Conservation (phyloP, 1,140 invertebrate genomes). For the Cepaea nemoralis region DNA sequence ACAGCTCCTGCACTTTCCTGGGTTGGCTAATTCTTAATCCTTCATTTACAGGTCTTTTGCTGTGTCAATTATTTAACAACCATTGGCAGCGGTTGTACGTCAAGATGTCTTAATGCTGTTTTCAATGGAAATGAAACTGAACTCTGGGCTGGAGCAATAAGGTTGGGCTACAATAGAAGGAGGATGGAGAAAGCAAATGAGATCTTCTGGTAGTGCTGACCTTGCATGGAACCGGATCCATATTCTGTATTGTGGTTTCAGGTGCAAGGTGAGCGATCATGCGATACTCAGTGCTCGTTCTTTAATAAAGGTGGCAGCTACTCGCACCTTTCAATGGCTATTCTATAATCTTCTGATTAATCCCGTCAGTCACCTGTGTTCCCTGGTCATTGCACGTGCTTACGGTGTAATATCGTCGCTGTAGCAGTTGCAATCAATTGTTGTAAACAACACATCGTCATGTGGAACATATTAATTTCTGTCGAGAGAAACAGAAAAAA, state of each 20-base stretch:
- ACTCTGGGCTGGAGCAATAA: not conserved
- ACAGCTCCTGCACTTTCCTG: not conserved
- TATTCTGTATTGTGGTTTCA: slow-evolving; percentile 9
- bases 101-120: not conserved
- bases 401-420: too few species aligned
- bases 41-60: not conserved
- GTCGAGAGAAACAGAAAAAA: too few species aligned
- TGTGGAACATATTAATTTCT: too few species aligned
- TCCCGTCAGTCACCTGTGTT: too few species aligned
- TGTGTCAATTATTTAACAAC: slow-evolving; percentile 21
- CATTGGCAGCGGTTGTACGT: not conserved
- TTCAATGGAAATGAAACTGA: not conserved
- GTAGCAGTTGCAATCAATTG: too few species aligned
- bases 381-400: too few species aligned
- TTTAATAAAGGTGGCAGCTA: not conserved
- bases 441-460: too few species aligned
- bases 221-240: slow-evolving; percentile 2
- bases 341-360: too few species aligned
- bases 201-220: slow-evolving; percentile 7
- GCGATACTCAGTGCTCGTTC: not conserved
- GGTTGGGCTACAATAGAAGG: not conserved
- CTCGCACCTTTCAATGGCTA: not conserved
- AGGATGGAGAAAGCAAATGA: not conserved
- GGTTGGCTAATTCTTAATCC: not conserved
- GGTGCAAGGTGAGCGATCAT: slow-evolving; percentile 1